Evolutionary conservation across 2,113 vertebrate genomes (phyloP), one percentile per base, ranked within the genome.

Genomic region (Potamarius usumacintae): DNA sequence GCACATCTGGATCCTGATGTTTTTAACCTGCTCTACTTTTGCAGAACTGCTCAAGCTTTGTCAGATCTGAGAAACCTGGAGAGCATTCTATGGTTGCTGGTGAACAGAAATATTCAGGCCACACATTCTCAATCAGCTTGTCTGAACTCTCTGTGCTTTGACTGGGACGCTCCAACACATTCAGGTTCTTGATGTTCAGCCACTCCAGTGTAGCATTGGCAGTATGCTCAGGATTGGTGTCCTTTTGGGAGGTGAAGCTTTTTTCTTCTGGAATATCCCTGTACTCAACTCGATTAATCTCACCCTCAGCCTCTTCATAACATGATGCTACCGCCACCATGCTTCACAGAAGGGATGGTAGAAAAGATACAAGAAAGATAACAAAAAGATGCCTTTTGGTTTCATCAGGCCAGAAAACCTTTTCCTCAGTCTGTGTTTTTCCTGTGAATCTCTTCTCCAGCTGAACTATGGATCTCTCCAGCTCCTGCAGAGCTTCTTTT

Each of bases 1-100:
- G 25, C 76, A 78, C 76, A 78, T 78, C 76, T 78, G 76, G 25
- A 78, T 78, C 25, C 76, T 55, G 76, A 78, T 7, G 27, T 78
- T 55, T 55, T 53, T 27, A 27, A 27, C 2, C 25, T 14, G 9
- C 14, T 77, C 18, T 50, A 11, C 5, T 74, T 48, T 50, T 22
- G 42, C 20, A 50, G 5, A 50, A 50, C 6, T 50, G 17, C 25
- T 25, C 72, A 10, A 52, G 8, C 48, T 76, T 48, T 78, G 25
- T n/a, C 71, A 25, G 1, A 53, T 77, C 10, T 53, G 48, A 53
- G 7, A 11, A 11, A 53, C 10, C 42, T 7, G 22, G 48, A 77
- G 12, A 25, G 18, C 50, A 78, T 14, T 78, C 15, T 71, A 8
- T 22, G 27, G 5, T 10, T 22, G 18, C 0, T 50, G 48, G 20